Evolutionary conservation across 1,140 invertebrate species (phyloP), one percentile per base, ranked within the genome.

Genomic region (Temnothorax curvispinosus): DNA sequence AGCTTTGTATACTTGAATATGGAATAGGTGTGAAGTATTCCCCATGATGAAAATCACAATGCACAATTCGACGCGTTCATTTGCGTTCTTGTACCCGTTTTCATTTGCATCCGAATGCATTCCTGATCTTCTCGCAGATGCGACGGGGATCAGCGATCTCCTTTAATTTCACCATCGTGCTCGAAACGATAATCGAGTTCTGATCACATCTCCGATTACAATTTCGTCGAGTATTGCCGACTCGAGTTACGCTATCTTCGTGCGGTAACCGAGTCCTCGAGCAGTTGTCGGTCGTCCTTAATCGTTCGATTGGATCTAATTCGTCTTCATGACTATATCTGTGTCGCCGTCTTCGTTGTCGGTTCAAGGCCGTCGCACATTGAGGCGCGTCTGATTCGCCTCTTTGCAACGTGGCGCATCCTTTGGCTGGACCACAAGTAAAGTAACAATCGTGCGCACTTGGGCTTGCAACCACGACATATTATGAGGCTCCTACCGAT

Each of bases 301-400:
- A 91, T 90, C 90, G 62, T 91, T 91, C 87, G 87, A 91, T 91
- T 89, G 85, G 52, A 91, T 87, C 89, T 91, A 91, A 91, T 91
- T 91, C 85, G 85, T 84, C 82, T 91, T 90, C 78, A 85, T 88
- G 87, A 91, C 82, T 90, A 84, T 74, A 84, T 74, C 38, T 41
- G 64, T 74, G 80, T 71, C 89, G 82, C 67, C 69, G 74, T 88
- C 60, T 85, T 88, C 89, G 65, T 88, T 81, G 74, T 58, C 50
- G 74, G 78, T 90, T 91, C 90, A 91, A 91, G 90, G 90, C 52
- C 84, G 41, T n/a, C 76, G 44, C 44, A 18, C 18, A 41, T 78
- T 44, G 80, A 69, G 60, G 15, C 32, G 32, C 71, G 60, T 89
- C 74, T 85, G 41, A 77, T 60, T 54, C 56, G 32, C 11, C 58